Percentiles rank a stretch among this genome's conserved stretches.
phyloP scores from a whole-genome alignment of 2,888 invertebrate species.

The Neria commutata region DNA sequence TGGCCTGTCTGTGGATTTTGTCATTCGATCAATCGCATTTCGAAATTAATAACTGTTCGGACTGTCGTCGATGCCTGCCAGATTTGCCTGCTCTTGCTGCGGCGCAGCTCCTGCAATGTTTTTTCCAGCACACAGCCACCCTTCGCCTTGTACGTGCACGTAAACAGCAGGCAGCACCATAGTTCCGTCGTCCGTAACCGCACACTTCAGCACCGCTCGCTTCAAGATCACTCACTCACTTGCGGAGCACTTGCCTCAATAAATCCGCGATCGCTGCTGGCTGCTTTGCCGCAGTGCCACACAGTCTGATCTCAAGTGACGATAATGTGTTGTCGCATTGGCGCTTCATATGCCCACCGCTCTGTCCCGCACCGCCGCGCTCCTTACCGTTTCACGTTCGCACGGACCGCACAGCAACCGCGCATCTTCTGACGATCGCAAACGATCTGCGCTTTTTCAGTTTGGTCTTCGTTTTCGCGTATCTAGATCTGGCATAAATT shows the following conservation, averaged over 20 bases:
- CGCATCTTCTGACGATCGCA: background rate
- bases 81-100: too few species aligned
- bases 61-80: slow-evolving; percentile 27
- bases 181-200: background rate
- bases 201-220: background rate
- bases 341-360: slow-evolving; percentile 29
- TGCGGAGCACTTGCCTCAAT: slow-evolving; percentile 1
- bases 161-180: background rate
- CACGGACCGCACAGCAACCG: too few species aligned
- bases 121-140: background rate
- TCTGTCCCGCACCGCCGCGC: background rate
- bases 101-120: background rate
- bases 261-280: background rate
- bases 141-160: background rate
- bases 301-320: slow-evolving; percentile 42
- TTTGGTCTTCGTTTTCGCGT: background rate
- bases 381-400: too few species aligned
- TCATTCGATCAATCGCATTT: slow-evolving; percentile 50
- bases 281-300: background rate
- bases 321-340: slow-evolving; percentile 50
- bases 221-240: background rate
- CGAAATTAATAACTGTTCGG: slow-evolving; percentile 48
- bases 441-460: background rate
- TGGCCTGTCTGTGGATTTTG: slow-evolving; percentile 43
- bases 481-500: background rate